Evolutionary conservation across 2,888 invertebrate species (phyloP), one percentile per base, ranked within the genome.

Genomic region (Andrena camellia): DNA sequence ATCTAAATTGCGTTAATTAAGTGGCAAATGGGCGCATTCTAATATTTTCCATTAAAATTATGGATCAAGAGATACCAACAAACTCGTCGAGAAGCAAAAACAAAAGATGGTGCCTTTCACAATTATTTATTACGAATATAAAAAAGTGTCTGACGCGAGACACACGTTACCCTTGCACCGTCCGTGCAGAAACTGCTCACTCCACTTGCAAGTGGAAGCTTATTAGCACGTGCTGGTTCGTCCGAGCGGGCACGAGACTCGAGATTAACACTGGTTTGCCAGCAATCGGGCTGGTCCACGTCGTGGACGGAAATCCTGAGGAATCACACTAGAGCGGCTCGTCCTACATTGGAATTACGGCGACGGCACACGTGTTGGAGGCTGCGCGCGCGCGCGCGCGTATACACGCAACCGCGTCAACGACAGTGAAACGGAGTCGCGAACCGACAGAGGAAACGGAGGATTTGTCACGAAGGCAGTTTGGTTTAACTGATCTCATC

Each of bases 401-500:
- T 50, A 52, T 72, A 70, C 81, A 83, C 78, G 84, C 86, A 77
- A 84, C 84, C 75, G 73, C 86, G 84, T 87, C 78, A 77, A 82
- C 86, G 86, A 70, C 75, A 50, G 87, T 54, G 35, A 82, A 84
- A 81, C 84, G 84, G 73, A 84, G 84, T 60, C 77, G 83, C 79
- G 86, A 82, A 70, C 90, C 89, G 90, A 90, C 91, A 92, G 91
- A 93, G 93, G 92, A 93, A 92, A 88, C 91, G 88, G 92, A 91
- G 92, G 93, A 93, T 93, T 93, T 93, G 93, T 93, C 93, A 93
- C 91, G 92, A 91, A 91, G 92, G 90, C 92, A 93, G 93, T 93
- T 93, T 93, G 91, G 92, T 93, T 93, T 93, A 93, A 93, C 93
- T 92, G 93, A 93, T 93, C 93, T 92, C 93, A 93, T 93, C 92